Base-by-base conservation (phyloP, 30 jellyfish, hydroid and myxozoan genomes). In the Phacellophora camtschatica region DNA sequence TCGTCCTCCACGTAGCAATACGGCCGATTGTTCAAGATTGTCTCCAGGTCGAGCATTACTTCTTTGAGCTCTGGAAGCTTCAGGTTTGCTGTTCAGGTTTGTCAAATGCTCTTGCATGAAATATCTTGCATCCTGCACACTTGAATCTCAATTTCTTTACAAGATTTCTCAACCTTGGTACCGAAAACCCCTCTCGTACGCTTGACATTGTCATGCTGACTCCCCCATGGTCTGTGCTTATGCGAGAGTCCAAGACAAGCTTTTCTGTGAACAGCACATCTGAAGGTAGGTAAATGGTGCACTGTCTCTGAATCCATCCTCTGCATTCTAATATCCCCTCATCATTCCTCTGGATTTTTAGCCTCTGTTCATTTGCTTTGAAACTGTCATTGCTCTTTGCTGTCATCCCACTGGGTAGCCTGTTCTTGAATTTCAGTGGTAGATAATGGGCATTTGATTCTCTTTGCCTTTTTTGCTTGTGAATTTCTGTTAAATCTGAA, bases 151-250 rank as follows among this genome's bases (percentile, higher is more conserved):
- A 13, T 20, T 36, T 22, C 56, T 83, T 83, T 43, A 51, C 61
- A 43, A 83, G 48, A 24, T 83, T 77, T 30, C 95, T 39, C 65
- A 83, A 58, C 30, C 82, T 66, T 43, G 95, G 88, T 24, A 83
- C 67, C 87, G 82, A 83, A 36, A n/a, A 82, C 36, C 32, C 29
- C 64, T 59, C 23, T 58, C 88, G 20, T 15, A 55, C 61, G 11
- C 49, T 15, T 12, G 59, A 25, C 88, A 75, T 75, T 33, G 80
- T 75, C 25, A 75, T 19, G 53, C 77, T 30, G 12, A 75, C 80
- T 75, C 79, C 80, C 77, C 88, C 80, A 19, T 75, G 88, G 30
- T 33, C 28, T n/a, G 67, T 75, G 4, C 54, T 6, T 7, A 45
- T 32, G 66, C 56, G 88, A 15, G 77, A 74, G 15, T 75, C 59